Conservation (phyloP, 2,797 vertebrate genomes). For the Echeneis naucrates region DNA sequence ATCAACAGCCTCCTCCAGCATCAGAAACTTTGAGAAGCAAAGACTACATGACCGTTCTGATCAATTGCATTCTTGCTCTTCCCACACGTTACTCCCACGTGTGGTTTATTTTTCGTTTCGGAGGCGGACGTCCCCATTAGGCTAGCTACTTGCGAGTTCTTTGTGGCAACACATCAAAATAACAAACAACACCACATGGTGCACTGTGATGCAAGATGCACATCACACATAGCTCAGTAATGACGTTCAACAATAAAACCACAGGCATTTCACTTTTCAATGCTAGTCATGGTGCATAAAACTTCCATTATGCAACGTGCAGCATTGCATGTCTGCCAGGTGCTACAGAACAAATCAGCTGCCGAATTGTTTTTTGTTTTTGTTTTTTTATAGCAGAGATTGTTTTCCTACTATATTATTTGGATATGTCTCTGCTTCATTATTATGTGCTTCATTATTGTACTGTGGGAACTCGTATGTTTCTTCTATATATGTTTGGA, state of each 20-base stretch:
- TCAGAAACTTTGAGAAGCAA: not conserved
- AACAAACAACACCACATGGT: not conserved
- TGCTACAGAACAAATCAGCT: slow-evolving; percentile 1
- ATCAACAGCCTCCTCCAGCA: not conserved
- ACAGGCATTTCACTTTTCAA: not conserved
- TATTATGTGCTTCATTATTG: slow-evolving; percentile 21
- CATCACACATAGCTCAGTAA: too few relatives aligned
- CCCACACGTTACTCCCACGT: not conserved
- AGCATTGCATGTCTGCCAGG: not conserved
- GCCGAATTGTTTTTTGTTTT: not conserved
- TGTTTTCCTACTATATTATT: slow-evolving; percentile 6
- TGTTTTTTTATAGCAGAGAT: not conserved
- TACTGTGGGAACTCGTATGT: not conserved
- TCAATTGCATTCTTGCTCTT: not conserved
- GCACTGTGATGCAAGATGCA: not conserved
- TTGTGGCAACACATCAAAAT: not conserved
- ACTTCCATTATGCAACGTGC: not conserved
- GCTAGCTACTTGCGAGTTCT: not conserved
- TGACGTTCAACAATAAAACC: too few relatives aligned
- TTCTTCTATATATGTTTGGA: slow-evolving; percentile 6
- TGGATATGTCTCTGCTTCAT: slow-evolving; percentile 1
- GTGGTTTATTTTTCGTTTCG: not conserved
- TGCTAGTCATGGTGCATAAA: not conserved
- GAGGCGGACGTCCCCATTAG: not conserved
- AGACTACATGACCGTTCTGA: not conserved